Evolutionary conservation across 2,113 vertebrate species (phyloP), one percentile per base, ranked within the genome.

Genomic region (Terrapene triunguis): DNA sequence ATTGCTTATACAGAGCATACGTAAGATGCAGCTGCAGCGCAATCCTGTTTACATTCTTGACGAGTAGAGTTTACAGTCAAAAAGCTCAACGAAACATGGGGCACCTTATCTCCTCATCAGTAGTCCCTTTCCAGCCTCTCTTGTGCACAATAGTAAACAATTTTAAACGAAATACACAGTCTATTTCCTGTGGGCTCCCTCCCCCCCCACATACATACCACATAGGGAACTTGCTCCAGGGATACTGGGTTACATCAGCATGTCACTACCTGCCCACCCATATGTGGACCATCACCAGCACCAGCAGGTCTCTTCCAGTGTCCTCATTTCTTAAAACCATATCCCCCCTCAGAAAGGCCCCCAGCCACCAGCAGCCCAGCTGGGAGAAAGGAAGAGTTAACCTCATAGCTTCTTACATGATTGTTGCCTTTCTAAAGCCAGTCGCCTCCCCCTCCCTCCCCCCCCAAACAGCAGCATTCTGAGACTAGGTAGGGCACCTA

Each of bases 151-250:
- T 72, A 95, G 87, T 96, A 94, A 97, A 94, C 94, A 97, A 93
- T 96, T 97, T 96, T 55, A 97, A 97, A 96, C 92, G 16, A 94
- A 98, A 96, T 87, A 95, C 96, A 98, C 97, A 97, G 80, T 96
- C 91, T 1, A 0, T 91, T 97, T 72, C 1, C 0, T 76, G 92
- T 55, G 97, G 48, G 12, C 44, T 47, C 16, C 29, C 85, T 4
- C 84, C 12, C 44, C n/a, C 74, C n/a, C 32, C 82, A 83, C 4
- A 79, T 44, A 54, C 62, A 25, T 7, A 42, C 13, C 11, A 0
- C 0, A 93, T 38, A 91, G 72, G 85, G 44, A 91, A 87, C 38
- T 90, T 17, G 42, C 21, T 38, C 48, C 89, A 88, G 88, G 32
- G 81, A 83, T 87, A 32, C 25, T 81, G n/a, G 29, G 2, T 91